A percentile compares a stretch with the other conserved stretches of the same genome.
phyloP scores from a whole-genome alignment of 1,140 invertebrate species.

The Heliothis subflexa region DNA sequence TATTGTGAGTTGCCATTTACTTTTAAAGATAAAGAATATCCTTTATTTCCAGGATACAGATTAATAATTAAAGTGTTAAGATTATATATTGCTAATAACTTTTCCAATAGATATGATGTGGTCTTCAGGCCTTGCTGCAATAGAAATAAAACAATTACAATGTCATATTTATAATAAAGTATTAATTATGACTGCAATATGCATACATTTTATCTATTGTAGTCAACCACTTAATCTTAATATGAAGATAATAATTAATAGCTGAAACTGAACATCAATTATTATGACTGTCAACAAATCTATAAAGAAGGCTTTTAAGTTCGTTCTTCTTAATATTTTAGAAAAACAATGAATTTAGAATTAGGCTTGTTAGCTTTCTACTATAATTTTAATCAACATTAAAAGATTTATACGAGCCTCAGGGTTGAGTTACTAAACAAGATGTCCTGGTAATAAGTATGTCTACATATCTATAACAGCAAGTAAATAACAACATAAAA shows the following conservation, averaged over 20 bases:
- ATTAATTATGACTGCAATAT: too few relatives aligned
- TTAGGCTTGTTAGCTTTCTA: background rate
- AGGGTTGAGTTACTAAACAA: background rate
- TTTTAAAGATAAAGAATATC: slow-evolving; percentile 93
- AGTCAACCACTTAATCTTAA: too few relatives aligned
- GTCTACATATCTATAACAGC: background rate
- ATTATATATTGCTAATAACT: slow-evolving; percentile 93
- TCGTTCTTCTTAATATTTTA: background rate
- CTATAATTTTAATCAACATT: background rate
- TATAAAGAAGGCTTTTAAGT: background rate
- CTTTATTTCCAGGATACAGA: slow-evolving; percentile 96
- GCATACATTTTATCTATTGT: too few relatives aligned
- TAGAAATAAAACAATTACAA: background rate
- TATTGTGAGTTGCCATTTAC: slow-evolving; percentile 87
- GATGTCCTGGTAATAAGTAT: background rate
- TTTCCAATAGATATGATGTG: slow-evolving; percentile 93
- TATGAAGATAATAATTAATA: background rate
- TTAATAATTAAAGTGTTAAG: slow-evolving; percentile 96
- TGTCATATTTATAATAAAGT: background rate
- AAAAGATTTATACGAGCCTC: background rate
- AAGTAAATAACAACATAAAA: slow-evolving; percentile 5
- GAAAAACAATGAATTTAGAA: background rate
- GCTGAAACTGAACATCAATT: background rate
- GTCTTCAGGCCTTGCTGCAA: slow-evolving; percentile 89
- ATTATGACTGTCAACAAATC: background rate